These are phyloP conservation scores for Natrix natrix DNA, from an alignment of 2,797 vertebrate species.

Conservation along the genomic window DNA sequence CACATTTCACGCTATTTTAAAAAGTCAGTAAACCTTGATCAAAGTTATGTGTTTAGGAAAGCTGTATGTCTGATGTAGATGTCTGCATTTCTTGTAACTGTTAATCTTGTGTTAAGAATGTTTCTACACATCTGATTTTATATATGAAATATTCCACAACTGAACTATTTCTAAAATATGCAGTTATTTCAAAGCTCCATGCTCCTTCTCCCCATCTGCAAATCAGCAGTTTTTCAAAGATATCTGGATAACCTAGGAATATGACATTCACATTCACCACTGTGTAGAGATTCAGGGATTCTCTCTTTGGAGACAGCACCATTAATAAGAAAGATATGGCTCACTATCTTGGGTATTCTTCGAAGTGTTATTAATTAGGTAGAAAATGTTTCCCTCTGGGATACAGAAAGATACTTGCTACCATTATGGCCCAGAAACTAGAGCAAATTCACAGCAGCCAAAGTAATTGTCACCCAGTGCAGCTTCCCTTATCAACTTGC, in stretches of 20 bases:
- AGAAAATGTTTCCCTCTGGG: slow-evolving; percentile 72
- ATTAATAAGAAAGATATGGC: slow-evolving; percentile 75
- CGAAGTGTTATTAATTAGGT: slow-evolving; percentile 79
- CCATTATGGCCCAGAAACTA: slow-evolving; percentile 71
- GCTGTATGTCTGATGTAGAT: neutral
- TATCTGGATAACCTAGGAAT: slow-evolving; percentile 59
- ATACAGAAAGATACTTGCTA: slow-evolving; percentile 76
- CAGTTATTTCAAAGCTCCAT: slow-evolving; percentile 40
- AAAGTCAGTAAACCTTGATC: slow-evolving; percentile 11
- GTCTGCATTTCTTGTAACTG: slow-evolving; percentile 15
- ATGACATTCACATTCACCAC: slow-evolving; percentile 75
- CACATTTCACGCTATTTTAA: neutral
- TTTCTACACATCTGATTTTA: slow-evolving; percentile 60
- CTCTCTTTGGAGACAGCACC: slow-evolving; percentile 67
- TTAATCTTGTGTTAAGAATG: slow-evolving; percentile 45
- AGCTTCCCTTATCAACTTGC: slow-evolving; percentile 71
- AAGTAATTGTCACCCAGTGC: slow-evolving; percentile 73
- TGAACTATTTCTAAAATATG: slow-evolving; percentile 64
- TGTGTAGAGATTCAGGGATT: slow-evolving; percentile 65
- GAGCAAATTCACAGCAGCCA: slow-evolving; percentile 71
- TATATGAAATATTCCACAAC: slow-evolving; percentile 59
- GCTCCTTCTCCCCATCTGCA: slow-evolving; percentile 44
- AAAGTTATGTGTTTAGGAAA: slow-evolving; percentile 27
- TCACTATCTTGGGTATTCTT: slow-evolving; percentile 72
- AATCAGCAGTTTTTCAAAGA: slow-evolving; percentile 68